phyloP scores from a whole-genome alignment of 2,888 invertebrate genomes.

The Brenthis hecate region DNA sequence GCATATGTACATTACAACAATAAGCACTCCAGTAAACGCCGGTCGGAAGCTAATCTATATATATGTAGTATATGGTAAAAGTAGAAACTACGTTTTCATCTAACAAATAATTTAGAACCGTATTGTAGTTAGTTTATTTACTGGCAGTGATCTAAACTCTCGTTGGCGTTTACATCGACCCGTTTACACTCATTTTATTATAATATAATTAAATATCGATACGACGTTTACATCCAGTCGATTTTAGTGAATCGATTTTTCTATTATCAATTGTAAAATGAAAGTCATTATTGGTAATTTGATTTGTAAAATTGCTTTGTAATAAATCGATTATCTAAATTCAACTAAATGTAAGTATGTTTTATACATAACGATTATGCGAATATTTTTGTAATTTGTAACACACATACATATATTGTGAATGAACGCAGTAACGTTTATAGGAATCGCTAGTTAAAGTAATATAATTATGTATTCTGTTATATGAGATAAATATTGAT shows the following conservation, averaged over 20 bases:
- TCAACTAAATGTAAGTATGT: conserved; percentile 16
- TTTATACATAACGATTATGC: conserved; percentile 30
- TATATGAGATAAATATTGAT: conserved; percentile 10
- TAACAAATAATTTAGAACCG: conserved; percentile 17
- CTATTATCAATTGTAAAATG: neutral
- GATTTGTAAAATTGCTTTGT: too few relatives aligned
- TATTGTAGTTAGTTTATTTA: neutral
- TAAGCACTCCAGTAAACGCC: conserved; percentile 49
- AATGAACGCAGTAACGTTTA: conserved; percentile 24
- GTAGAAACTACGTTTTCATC: conserved; percentile 21
- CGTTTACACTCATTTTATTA: conserved; percentile 17
- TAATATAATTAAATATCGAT: conserved; percentile 1
- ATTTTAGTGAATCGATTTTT: conserved; percentile 13
- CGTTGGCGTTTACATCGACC: conserved; percentile 35
- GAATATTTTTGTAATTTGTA: conserved; percentile 29
- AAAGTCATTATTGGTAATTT: too few relatives aligned
- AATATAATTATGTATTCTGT: conserved; percentile 4
- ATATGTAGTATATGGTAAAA: conserved; percentile 25
- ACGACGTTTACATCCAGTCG: conserved; percentile 23
- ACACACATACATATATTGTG: conserved; percentile 27
- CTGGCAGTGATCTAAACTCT: conserved; percentile 34
- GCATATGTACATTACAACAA: conserved; percentile 64
- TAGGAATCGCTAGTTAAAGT: conserved; percentile 36
- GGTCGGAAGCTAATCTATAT: conserved; percentile 24
- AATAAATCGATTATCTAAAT: neutral